These are phyloP conservation scores for Lepidonotus clava DNA, from an alignment of 2,888 invertebrate genomes.

Conservation along the genomic window DNA sequence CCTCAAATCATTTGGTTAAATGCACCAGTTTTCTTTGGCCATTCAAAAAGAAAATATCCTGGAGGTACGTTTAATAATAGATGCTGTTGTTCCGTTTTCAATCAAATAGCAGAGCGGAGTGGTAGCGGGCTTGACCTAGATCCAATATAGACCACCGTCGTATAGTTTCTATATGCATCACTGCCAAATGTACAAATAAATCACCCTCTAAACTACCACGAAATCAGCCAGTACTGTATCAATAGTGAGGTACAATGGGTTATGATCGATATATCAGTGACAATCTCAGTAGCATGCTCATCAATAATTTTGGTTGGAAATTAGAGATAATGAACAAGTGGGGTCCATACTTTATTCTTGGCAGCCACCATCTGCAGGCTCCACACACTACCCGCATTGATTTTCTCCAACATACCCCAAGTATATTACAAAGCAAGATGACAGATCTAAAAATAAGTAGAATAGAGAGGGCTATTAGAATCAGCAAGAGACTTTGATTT, in stretches of 20 bases:
- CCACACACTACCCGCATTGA: background rate
- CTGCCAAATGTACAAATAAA: background rate
- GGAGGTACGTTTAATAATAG: too few species aligned
- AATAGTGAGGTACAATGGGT: background rate
- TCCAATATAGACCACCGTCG: too few species aligned
- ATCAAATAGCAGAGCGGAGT: too few species aligned
- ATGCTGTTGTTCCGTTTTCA: too few species aligned
- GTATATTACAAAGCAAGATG: background rate
- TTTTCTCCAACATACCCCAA: background rate
- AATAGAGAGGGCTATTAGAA: too few species aligned
- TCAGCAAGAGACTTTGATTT: background rate
- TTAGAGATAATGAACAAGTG: background rate
- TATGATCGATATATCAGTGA: conserved; percentile 6
- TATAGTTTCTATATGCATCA: background rate
- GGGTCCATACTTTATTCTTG: background rate
- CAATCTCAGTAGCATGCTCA: background rate
- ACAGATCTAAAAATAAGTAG: background rate
- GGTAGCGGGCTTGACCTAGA: too few species aligned
- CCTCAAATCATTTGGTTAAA: background rate
- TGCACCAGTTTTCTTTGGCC: background rate
- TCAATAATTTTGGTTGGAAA: background rate
- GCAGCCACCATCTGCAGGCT: background rate
- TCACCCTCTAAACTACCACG: background rate
- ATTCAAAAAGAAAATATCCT: conserved; percentile 9
- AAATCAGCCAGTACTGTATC: background rate